phyloP scores from a whole-genome alignment of 2,888 invertebrate species.

The Agriopis leucophaearia region DNA sequence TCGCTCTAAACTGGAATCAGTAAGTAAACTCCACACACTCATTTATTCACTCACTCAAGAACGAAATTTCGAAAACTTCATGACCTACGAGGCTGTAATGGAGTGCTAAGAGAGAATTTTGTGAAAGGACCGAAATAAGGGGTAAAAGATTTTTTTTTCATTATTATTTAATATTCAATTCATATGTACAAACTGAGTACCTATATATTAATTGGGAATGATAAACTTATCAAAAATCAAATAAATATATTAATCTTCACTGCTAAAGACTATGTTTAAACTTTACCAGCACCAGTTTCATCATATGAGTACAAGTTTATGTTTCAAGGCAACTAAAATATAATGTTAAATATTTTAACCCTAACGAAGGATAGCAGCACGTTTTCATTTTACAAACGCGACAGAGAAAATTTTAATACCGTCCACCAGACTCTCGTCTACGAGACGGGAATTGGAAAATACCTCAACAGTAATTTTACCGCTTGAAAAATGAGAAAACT shows the following conservation, averaged over 20 bases:
- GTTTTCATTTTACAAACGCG: constrained; percentile 20
- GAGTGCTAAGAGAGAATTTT: too few relatives aligned
- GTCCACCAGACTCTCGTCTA: neutral
- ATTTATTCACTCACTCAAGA: too few relatives aligned
- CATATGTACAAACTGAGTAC: too few relatives aligned
- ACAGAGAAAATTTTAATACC: constrained; percentile 16
- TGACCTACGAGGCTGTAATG: too few relatives aligned
- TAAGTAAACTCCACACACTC: too few relatives aligned
- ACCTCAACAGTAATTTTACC: constrained; percentile 3
- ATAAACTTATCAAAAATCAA: too few relatives aligned
- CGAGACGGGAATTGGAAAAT: constrained; percentile 12
- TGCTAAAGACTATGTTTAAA: neutral
- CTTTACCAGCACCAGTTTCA: neutral
- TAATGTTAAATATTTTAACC: constrained; percentile 9
- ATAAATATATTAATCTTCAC: neutral
- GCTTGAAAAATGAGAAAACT: neutral
- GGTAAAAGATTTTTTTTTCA: too few relatives aligned
- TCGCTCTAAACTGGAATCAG: too few relatives aligned
- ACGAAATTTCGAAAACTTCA: too few relatives aligned
- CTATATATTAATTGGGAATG: too few relatives aligned
- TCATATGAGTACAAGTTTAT: neutral
- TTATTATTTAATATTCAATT: too few relatives aligned
- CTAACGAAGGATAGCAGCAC: constrained; percentile 14
- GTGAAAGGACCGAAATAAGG: too few relatives aligned
- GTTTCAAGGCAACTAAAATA: neutral